Evolutionary conservation across 2,797 vertebrate genomes (phyloP), one percentile per base, ranked within the genome.

Genomic region (Ptychadena robeensis): DNA sequence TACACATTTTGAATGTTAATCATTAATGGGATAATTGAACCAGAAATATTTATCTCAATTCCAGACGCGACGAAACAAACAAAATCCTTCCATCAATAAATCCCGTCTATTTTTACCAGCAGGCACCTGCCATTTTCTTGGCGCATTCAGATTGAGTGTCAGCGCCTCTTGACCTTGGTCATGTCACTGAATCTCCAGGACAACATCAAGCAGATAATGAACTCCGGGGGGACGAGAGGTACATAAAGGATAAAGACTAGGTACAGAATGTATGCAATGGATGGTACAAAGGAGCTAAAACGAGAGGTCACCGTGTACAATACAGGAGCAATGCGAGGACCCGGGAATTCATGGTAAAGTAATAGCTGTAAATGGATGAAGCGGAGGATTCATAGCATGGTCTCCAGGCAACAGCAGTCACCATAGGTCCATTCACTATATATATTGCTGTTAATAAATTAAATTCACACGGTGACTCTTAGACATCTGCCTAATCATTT

Each of bases 181-280:
- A 65, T 73, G 25, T 73, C 57, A 66, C 1, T 4, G 32, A 38
- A 73, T 79, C 38, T 79, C 75, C 68, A 79, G 77, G 75, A 79
- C 75, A 79, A 78, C 66, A 78, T 35, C 15, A 59, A 76, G 37
- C 72, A 69, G 63, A 73, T 82, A 57, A 82, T 59, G 31, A 69
- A 70, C 65, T 66, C 73, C 11, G 34, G 66, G 70, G 65, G 73
- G 25, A 38, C 31, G 63, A 28, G 6, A 22, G 25, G 61, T 31
- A 66, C 74, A 76, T 73, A 32, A 25, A 66, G 40, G 63, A 22
- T 15, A 59, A 35, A 57, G 38, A 15, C 38, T n/a, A 35, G 35
- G 38, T 14, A 73, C 28, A 22, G 53, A 81, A 68, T 9, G 6
- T 14, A 66, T 57, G 61, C 71, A 40, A 64, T 73, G n/a, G 27